Conservation (phyloP, 2,113 vertebrate genomes). For the Echinops telfairi region DNA sequence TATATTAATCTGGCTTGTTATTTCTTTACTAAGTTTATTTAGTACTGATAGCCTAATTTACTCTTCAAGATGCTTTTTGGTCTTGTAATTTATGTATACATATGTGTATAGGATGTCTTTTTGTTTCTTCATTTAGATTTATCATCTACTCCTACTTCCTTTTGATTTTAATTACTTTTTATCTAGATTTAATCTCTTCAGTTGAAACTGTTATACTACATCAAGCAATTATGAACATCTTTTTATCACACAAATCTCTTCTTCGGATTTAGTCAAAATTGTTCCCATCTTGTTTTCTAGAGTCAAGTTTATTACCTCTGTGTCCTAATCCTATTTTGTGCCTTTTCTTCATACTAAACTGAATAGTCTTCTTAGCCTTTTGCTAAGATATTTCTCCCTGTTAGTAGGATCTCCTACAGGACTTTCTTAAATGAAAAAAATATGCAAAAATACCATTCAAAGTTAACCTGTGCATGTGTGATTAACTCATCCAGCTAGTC, state of each 20-base stretch:
- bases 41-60: conserved; percentile 9
- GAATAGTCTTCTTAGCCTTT: conserved; percentile 47
- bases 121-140: not conserved
- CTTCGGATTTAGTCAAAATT: conserved; percentile 52
- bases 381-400: not conserved
- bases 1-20: conserved; percentile 35
- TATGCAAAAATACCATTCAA: conserved; percentile 53
- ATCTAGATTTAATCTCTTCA: conserved; percentile 34
- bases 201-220: conserved; percentile 7
- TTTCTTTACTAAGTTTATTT: conserved; percentile 59
- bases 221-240: conserved; percentile 44
- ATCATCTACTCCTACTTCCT: not conserved
- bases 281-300: conserved; percentile 35
- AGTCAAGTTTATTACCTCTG: conserved; percentile 34
- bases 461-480: not conserved
- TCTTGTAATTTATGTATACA: not conserved
- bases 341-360: conserved; percentile 57
- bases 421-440: conserved; percentile 57
- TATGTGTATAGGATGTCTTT: too few species aligned
- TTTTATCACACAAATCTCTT: conserved; percentile 44
- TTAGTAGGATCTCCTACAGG: not conserved
- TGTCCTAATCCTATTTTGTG: conserved; percentile 41
- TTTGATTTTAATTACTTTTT: conserved; percentile 53
- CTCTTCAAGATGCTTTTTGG: conserved; percentile 29
- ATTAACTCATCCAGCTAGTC: conserved; percentile 36